Percentiles rank a stretch among this genome's conserved stretches.
Conservation (phyloP, 2,888 invertebrate species). For the Melikaiella ostensackeni region DNA sequence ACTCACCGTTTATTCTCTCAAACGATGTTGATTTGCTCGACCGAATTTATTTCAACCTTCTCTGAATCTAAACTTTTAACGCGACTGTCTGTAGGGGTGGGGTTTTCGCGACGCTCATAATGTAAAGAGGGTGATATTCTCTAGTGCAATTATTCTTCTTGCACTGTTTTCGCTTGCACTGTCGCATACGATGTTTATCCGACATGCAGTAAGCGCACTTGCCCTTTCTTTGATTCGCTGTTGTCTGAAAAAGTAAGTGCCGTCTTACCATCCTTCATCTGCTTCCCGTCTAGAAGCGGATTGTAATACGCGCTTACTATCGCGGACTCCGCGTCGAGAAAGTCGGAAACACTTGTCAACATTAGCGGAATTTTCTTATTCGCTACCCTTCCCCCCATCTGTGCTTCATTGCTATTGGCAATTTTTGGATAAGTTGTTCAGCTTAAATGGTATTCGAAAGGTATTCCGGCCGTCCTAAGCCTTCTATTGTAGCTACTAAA, state of each 20-base stretch:
- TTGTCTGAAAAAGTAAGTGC: not conserved
- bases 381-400: too few species aligned
- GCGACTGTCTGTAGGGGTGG: not conserved
- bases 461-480: too few species aligned
- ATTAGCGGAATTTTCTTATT: too few species aligned
- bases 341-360: too few species aligned
- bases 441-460: too few species aligned
- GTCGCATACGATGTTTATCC: not conserved
- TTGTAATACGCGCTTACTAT: not conserved
- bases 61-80: not conserved
- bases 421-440: too few species aligned
- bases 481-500: too few species aligned
- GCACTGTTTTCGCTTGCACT: not conserved
- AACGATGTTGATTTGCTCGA: not conserved
- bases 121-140: not conserved
- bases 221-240: not conserved
- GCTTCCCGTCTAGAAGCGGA: not conserved
- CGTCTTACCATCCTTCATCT: not conserved
- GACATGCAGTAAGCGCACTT: not conserved
- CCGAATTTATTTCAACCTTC: not conserved
- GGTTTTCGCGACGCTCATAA: not conserved
- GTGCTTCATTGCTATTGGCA: too few species aligned
- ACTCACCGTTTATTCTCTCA: not conserved
- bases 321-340: not conserved
- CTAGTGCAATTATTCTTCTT: not conserved